Evolutionary conservation across 2,797 vertebrate species (phyloP).

Genomic region (Merluccius polli): DNA sequence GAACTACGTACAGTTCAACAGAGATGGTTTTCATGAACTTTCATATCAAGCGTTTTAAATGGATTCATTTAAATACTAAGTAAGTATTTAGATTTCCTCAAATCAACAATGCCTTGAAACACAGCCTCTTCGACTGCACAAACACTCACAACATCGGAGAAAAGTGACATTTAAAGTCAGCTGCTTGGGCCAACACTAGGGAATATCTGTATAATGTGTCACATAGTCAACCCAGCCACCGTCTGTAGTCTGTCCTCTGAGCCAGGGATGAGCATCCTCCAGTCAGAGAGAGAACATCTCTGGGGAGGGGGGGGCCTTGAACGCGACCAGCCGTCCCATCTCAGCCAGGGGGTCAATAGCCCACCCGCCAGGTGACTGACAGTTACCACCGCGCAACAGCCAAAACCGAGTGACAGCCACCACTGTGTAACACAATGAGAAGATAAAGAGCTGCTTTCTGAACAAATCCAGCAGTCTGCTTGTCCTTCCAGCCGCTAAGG

Average conservation of each 20-base stretch:
- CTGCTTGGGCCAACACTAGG: background rate
- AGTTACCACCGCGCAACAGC: no score
- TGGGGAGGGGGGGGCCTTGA: no score
- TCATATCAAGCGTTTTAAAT: no score
- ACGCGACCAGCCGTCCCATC: no score
- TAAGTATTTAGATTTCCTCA: background rate
- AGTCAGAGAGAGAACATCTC: background rate
- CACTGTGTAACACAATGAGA: background rate
- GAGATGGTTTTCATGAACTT: no score
- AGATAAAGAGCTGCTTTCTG: background rate
- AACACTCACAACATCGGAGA: background rate
- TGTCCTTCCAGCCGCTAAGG: no score
- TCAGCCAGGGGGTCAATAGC: background rate
- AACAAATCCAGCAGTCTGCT: background rate
- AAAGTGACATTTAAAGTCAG: background rate
- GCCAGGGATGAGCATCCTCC: background rate
- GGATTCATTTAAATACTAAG: no score
- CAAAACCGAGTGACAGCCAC: no score
- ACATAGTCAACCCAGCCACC: background rate
- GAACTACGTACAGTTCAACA: no score
- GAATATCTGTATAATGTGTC: background rate
- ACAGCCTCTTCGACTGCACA: background rate
- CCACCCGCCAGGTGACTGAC: no score
- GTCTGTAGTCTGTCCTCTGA: background rate
- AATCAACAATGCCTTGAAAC: no score